These are phyloP conservation scores for Prenolepis imparis DNA, from an alignment of 2,888 invertebrate genomes.

Conservation along the genomic window DNA sequence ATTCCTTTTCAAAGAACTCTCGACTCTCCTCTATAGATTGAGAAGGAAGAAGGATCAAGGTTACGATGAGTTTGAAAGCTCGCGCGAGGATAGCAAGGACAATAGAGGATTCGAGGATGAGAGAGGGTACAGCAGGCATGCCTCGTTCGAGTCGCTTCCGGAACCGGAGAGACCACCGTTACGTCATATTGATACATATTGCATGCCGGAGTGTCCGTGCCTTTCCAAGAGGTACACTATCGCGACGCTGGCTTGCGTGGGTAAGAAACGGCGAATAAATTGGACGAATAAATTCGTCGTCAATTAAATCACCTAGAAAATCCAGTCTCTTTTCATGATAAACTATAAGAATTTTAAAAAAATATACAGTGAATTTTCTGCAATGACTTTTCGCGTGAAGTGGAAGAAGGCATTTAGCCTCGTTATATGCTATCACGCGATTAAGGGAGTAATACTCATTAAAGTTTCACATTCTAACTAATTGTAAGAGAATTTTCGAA, in stretches of 20 bases:
- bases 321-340: neutral
- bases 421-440: neutral
- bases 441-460: no score
- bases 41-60: conserved; percentile 77
- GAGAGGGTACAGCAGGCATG: conserved; percentile 79
- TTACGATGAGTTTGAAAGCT: conserved; percentile 87
- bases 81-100: conserved; percentile 83
- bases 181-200: conserved; percentile 95
- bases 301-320: neutral
- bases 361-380: neutral
- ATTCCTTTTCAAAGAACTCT: neutral
- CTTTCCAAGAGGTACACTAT: conserved; percentile 95
- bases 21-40: conserved; percentile 56
- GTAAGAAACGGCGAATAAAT: conserved; percentile 77
- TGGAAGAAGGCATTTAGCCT: neutral
- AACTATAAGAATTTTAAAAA: neutral
- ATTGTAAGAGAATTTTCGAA: no score
- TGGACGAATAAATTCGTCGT: neutral
- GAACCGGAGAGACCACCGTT: conserved; percentile 95
- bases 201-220: conserved; percentile 95
- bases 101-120: conserved; percentile 85
- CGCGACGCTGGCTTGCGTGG: conserved; percentile 94
- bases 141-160: conserved; percentile 90
- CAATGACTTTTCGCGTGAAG: neutral
- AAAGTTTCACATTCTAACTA: no score